Evolutionary conservation across 1,140 invertebrate genomes (phyloP), one percentile per base, ranked within the genome.

Genomic region (Spodoptera litura): DNA sequence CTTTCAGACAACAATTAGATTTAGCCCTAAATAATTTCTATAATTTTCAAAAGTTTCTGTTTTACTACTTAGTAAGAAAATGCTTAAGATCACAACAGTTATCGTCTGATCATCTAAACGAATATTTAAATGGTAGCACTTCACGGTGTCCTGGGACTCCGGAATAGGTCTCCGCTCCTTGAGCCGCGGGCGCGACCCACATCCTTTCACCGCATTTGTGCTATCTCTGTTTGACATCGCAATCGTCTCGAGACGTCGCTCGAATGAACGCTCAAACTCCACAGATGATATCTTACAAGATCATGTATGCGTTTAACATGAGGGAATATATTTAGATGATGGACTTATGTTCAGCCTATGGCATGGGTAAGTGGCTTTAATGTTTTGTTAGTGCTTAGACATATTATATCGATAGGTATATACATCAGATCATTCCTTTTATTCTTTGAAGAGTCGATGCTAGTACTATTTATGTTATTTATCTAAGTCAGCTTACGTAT

Each of bases 221-320:
- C 78, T 90, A 93, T 93, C 90, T 86, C 84, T 92, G 89, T 93
- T 91, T 92, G 87, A 79, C 85, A 87, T 91, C 91, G 87, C 87
- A 91, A 91, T 93, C 88, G 85, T 81, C 81, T 81, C 62, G 78
- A 84, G 84, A 84, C 84, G 81, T 5, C 74, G 49, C 76, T 64
- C 78, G 51, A 66, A 77, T 59, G 64, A 61, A 38, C 38, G 56
- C 38, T 62, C 49, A 74, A 31, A 58, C 38, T 64, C 13, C 35
- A 27, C 59, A 52, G 70, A 72, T 70, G 49, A 52, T 70, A 70
- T 70, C 66, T 27, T 25, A 51, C 49, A 31, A 31, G 20, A 31
- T 53, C 49, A 68, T 66, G 62, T 66, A 51, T 27, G 59, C 13
- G 11, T 64, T 13, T 64, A 38, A 64, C 66, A 70, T 70, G 49